Evolutionary conservation across 2,888 invertebrate genomes (phyloP).

Genomic region (Drosophila neutralis): DNA sequence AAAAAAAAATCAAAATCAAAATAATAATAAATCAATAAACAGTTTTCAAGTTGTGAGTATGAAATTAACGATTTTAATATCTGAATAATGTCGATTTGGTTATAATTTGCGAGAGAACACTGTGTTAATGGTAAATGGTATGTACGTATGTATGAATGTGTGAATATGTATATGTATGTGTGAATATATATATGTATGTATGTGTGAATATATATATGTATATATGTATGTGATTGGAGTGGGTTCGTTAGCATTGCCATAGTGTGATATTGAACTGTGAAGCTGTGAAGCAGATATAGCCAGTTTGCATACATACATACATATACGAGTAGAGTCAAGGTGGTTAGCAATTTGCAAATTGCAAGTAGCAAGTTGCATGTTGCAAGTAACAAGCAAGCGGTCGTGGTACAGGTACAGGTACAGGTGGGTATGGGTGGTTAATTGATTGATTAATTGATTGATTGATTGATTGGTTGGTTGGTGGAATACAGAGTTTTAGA

Average conservation of each 20-base stretch:
- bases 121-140: background rate
- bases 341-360: background rate
- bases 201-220: no score
- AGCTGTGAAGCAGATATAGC: background rate
- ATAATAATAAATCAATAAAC: background rate
- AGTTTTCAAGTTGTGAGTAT: background rate
- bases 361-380: background rate
- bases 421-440: background rate
- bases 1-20: background rate
- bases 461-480: background rate
- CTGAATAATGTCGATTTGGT: background rate
- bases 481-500: conserved; percentile 14
- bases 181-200: background rate
- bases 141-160: background rate
- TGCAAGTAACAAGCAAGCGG: background rate
- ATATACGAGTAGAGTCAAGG: conserved; percentile 31
- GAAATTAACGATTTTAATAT: background rate
- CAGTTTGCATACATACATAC: conserved; percentile 33
- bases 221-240: background rate
- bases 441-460: background rate
- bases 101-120: background rate
- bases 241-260: background rate
- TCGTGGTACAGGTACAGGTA: background rate
- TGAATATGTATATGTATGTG: no score
- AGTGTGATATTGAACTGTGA: background rate